These are phyloP conservation scores for Stictocephala bisonia DNA, from an alignment of 2,888 invertebrate species.

Conservation along the genomic window DNA sequence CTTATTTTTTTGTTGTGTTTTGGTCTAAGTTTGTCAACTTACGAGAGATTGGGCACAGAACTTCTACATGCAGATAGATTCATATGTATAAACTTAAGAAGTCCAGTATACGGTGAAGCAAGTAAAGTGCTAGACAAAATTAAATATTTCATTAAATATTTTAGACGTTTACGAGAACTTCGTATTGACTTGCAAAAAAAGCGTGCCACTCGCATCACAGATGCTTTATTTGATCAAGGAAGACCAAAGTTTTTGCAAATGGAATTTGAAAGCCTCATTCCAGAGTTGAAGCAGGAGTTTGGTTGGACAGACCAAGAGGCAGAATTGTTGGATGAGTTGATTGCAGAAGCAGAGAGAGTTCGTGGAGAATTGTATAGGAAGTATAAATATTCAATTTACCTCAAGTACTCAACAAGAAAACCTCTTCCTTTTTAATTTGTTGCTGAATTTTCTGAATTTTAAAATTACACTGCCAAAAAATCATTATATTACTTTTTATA, in stretches of 20 bases:
- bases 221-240: slow-evolving; percentile 21
- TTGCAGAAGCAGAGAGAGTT: slow-evolving; percentile 19
- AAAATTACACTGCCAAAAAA: too few species aligned
- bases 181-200: slow-evolving; percentile 16
- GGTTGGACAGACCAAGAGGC: slow-evolving; percentile 24
- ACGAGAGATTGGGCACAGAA: slow-evolving; percentile 20
- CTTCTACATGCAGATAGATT: neutral
- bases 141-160: slow-evolving; percentile 8
- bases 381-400: slow-evolving; percentile 23
- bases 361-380: slow-evolving; percentile 29
- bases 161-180: slow-evolving; percentile 24
- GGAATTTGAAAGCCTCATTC: slow-evolving; percentile 20
- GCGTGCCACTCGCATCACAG: slow-evolving; percentile 17
- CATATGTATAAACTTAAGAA: neutral
- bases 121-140: neutral
- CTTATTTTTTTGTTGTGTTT: slow-evolving; percentile 21
- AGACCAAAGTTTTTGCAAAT: slow-evolving; percentile 34
- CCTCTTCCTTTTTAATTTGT: slow-evolving; percentile 26
- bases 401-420: slow-evolving; percentile 17
- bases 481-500: too few species aligned
- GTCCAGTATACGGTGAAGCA: neutral
- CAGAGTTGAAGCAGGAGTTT: slow-evolving; percentile 18
- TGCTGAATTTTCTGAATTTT: too few species aligned
- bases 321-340: slow-evolving; percentile 10
- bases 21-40: neutral